Evolutionary conservation across 1,140 invertebrate genomes (phyloP).

Genomic region (Asbolus verrucosus): DNA sequence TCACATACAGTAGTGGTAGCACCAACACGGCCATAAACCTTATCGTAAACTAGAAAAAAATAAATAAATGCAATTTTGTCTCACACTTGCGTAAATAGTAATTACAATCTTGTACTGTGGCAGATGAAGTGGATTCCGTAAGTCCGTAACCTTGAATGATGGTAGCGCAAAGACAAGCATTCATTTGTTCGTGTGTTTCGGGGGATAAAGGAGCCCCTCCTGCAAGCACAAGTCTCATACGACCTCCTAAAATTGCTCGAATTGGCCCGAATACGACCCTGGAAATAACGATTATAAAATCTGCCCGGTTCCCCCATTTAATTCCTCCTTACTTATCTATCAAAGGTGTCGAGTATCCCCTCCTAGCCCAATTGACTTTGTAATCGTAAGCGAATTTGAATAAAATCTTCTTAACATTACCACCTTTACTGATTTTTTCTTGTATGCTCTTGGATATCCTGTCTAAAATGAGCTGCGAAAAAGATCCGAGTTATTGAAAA

Average conservation of each 20-base stretch:
- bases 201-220: conserved; percentile 96
- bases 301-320: background rate
- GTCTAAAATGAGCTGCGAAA: conserved; percentile 86
- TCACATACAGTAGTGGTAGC: conserved; percentile 89
- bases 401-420: conserved; percentile 79
- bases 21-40: conserved; percentile 87
- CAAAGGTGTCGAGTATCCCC: conserved; percentile 87
- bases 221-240: conserved; percentile 85
- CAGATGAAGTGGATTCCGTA: conserved; percentile 96
- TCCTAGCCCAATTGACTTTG: conserved; percentile 85
- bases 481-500: background rate
- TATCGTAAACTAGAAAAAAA: conserved; percentile 71
- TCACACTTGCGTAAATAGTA: conserved; percentile 56
- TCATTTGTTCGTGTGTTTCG: conserved; percentile 95
- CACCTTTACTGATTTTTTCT: conserved; percentile 87
- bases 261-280: conserved; percentile 84
- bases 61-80: background rate
- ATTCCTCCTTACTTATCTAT: conserved; percentile 73
- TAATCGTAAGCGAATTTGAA: conserved; percentile 95
- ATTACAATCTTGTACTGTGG: conserved; percentile 88
- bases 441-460: conserved; percentile 95
- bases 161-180: conserved; percentile 91
- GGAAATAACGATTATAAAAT: conserved; percentile 53
- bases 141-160: conserved; percentile 97
- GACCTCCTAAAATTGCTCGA: conserved; percentile 86